Conservation (phyloP, 1,140 invertebrate genomes). For the Cotesia vestalis region DNA sequence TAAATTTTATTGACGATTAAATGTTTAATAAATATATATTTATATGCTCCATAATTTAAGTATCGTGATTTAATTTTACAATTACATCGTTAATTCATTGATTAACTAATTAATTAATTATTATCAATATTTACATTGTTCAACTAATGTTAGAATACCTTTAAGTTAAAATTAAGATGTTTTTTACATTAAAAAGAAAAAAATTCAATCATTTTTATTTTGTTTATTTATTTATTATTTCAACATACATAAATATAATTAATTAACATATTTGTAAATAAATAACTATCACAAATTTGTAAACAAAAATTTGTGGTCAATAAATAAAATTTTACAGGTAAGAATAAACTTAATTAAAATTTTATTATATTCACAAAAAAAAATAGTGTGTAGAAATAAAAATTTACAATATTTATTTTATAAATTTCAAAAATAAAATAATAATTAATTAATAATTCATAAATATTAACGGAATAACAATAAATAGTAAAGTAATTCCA, state of each 20-base stretch:
- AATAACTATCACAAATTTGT: not conserved
- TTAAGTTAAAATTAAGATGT: not conserved
- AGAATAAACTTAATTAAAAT: not conserved
- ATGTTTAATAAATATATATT: constrained; percentile 5
- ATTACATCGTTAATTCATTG: too few relatives aligned
- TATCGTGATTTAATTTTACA: too few relatives aligned
- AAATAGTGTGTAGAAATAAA: not conserved
- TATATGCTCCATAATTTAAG: too few relatives aligned
- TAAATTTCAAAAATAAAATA: not conserved
- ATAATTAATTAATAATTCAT: not conserved
- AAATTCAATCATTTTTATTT: constrained; percentile 8
- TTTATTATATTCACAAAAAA: too few relatives aligned
- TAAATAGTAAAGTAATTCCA: constrained; percentile 12
- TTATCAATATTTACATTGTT: constrained; percentile 18
- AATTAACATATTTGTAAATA: not conserved
- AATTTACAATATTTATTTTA: not conserved
- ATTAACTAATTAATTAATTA: constrained; percentile 24
- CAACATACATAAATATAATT: constrained; percentile 5
- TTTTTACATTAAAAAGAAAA: constrained; percentile 22
- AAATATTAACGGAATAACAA: not conserved
- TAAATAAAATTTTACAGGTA: constrained; percentile 1
- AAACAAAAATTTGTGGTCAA: not conserved
- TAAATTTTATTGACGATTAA: constrained; percentile 8
- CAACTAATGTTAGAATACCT: constrained; percentile 19
- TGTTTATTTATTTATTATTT: constrained; percentile 13